Evolutionary conservation across 64 coral and sea anemone species (phyloP).

Genomic region (Actinia tenebrosa): DNA sequence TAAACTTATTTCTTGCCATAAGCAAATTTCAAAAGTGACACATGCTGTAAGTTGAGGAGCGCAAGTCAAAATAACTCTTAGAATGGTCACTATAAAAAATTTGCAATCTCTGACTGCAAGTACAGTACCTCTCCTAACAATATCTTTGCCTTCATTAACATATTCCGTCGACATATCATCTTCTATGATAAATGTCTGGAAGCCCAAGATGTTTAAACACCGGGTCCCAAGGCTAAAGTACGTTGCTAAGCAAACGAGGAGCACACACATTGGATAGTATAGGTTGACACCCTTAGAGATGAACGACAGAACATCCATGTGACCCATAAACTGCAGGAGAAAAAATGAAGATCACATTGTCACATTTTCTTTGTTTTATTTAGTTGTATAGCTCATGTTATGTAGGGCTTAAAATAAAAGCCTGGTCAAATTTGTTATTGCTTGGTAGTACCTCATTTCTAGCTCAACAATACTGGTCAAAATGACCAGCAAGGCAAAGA

Average conservation of each 20-base stretch:
- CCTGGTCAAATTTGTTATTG: no score
- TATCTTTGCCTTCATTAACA: slow-evolving; percentile 89
- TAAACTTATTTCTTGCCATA: no score
- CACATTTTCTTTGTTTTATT: not conserved
- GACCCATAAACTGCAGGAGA: slow-evolving; percentile 87
- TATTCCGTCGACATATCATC: slow-evolving; percentile 95
- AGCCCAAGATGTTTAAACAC: slow-evolving; percentile 93
- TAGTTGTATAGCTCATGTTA: not conserved
- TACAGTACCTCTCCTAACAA: slow-evolving; percentile 78
- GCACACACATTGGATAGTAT: slow-evolving; percentile 95
- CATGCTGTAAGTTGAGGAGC: no score
- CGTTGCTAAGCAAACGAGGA: slow-evolving; percentile 85
- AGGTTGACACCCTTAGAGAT: slow-evolving; percentile 95
- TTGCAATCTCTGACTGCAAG: no score
- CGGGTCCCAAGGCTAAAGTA: slow-evolving; percentile 95
- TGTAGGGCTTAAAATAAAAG: no score
- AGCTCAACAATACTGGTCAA: no score
- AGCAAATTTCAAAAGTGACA: no score
- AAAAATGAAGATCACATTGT: not conserved
- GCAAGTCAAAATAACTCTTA: no score
- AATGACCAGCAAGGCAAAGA: no score
- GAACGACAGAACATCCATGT: slow-evolving; percentile 96
- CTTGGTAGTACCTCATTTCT: no score
- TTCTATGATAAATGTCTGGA: slow-evolving; percentile 97
- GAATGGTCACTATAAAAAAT: no score